phyloP scores from a whole-genome alignment of 1,140 invertebrate species.

The Drosophila erecta region DNA sequence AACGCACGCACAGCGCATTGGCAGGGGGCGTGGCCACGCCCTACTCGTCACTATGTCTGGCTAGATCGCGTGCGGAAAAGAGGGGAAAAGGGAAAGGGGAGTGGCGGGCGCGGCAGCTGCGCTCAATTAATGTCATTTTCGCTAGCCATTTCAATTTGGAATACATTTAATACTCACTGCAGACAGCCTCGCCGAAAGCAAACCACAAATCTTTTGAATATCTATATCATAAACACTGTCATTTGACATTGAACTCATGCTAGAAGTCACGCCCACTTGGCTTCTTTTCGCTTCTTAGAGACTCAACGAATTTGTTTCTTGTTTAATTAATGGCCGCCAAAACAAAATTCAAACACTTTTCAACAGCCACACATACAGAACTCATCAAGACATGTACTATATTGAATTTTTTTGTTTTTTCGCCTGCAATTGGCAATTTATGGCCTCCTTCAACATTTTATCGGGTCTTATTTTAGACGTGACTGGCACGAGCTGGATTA shows the following conservation, averaged over 20 bases:
- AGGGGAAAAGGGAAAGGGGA: background rate
- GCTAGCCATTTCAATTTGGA: slow-evolving; percentile 45
- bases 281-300: background rate
- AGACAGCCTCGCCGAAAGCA: background rate
- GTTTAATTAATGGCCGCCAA: slow-evolving; percentile 41
- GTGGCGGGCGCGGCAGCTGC: slow-evolving; percentile 36
- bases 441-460: slow-evolving; percentile 48
- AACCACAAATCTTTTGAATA: background rate
- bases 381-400: background rate
- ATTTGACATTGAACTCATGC: slow-evolving; percentile 63
- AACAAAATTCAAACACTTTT: slow-evolving; percentile 32
- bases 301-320: slow-evolving; percentile 14
- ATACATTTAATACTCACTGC: slow-evolving; percentile 8
- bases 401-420: slow-evolving; percentile 4
- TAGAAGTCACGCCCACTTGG: slow-evolving; percentile 23
- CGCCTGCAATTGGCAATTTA: slow-evolving; percentile 52
- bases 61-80: slow-evolving; percentile 63
- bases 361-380: slow-evolving; percentile 9
- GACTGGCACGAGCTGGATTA: slow-evolving; percentile 45
- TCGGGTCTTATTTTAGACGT: slow-evolving; percentile 62
- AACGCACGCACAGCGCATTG: slow-evolving; percentile 32
- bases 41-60: slow-evolving; percentile 57
- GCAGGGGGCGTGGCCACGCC: slow-evolving; percentile 19
- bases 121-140: slow-evolving; percentile 75
- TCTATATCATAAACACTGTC: slow-evolving; percentile 13